phyloP scores from a whole-genome alignment of 2,888 invertebrate species.

The Biston stratarius region DNA sequence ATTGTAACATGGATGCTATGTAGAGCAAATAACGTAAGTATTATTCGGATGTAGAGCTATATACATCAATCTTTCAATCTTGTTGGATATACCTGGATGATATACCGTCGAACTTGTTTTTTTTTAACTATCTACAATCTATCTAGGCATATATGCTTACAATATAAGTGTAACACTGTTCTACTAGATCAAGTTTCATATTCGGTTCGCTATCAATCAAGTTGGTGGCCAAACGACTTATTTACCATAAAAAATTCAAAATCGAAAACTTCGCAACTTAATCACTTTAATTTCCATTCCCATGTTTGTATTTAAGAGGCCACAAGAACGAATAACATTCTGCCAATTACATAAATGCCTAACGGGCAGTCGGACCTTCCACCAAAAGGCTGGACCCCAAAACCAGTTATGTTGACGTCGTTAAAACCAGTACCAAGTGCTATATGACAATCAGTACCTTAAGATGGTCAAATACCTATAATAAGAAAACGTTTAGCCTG shows the following conservation, averaged over 20 bases:
- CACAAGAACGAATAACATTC: not conserved
- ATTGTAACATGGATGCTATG: too few species aligned
- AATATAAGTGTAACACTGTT: too few species aligned
- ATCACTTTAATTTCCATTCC: not conserved
- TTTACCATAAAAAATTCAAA: not conserved
- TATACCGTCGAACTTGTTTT: too few species aligned
- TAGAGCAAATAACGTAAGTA: too few species aligned
- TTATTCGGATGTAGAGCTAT: too few species aligned
- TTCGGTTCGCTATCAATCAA: too few species aligned
- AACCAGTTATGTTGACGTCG: slow-evolving; percentile 24
- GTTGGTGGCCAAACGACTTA: not conserved
- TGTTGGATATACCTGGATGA: too few species aligned
- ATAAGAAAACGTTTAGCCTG: not conserved
- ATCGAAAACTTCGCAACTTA: not conserved
- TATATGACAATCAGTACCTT: not conserved
- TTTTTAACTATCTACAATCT: too few species aligned
- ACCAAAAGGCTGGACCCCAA: slow-evolving; percentile 6
- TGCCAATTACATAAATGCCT: slow-evolving; percentile 4
- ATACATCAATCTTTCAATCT: too few species aligned
- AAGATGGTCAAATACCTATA: not conserved
- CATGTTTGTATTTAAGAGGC: slow-evolving; percentile 2
- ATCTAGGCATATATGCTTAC: too few species aligned
- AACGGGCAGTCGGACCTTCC: not conserved
- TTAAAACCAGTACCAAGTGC: slow-evolving; percentile 11
- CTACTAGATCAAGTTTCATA: too few species aligned